Evolutionary conservation across 2,888 invertebrate species (phyloP).

Genomic region (Tenthredo mesomela): DNA sequence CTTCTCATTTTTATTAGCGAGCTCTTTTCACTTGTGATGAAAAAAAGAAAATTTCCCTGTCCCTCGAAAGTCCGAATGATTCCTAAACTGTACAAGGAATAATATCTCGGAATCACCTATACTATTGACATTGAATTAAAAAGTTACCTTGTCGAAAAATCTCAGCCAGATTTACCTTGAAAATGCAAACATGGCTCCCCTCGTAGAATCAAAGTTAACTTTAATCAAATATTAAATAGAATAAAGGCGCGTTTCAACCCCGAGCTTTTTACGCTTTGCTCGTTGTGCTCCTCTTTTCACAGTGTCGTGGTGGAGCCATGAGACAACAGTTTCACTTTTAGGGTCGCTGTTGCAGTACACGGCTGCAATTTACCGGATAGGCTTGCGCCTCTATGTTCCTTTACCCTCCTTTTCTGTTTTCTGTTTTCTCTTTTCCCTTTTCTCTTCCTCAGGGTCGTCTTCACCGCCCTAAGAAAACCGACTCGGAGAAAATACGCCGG

Average conservation of each 20-base stretch:
- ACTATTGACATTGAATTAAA: slow-evolving; percentile 52
- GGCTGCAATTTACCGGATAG: slow-evolving; percentile 64
- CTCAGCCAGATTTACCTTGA: neutral
- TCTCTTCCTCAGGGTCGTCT: slow-evolving; percentile 1
- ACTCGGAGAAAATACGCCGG: slow-evolving; percentile 58
- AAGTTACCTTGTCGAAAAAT: slow-evolving; percentile 27
- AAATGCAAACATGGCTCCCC: slow-evolving; percentile 28
- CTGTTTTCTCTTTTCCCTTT: slow-evolving; percentile 19
- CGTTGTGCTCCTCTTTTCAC: neutral
- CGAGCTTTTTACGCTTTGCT: slow-evolving; percentile 40
- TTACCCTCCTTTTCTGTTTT: slow-evolving; percentile 23
- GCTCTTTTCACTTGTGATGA: neutral
- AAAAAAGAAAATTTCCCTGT: neutral
- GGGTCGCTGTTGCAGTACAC: slow-evolving; percentile 65
- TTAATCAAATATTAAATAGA: slow-evolving; percentile 72
- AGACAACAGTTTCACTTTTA: slow-evolving; percentile 62
- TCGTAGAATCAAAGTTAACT: slow-evolving; percentile 66
- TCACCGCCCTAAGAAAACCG: slow-evolving; percentile 52
- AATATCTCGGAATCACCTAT: slow-evolving; percentile 12
- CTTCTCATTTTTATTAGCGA: neutral
- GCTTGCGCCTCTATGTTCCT: slow-evolving; percentile 46
- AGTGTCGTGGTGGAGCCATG: slow-evolving; percentile 53
- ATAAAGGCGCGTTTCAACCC: slow-evolving; percentile 56
- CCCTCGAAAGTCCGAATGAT: neutral
- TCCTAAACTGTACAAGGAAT: neutral